phyloP scores from a whole-genome alignment of 1,140 invertebrate species.

The Anoplophora glabripennis region DNA sequence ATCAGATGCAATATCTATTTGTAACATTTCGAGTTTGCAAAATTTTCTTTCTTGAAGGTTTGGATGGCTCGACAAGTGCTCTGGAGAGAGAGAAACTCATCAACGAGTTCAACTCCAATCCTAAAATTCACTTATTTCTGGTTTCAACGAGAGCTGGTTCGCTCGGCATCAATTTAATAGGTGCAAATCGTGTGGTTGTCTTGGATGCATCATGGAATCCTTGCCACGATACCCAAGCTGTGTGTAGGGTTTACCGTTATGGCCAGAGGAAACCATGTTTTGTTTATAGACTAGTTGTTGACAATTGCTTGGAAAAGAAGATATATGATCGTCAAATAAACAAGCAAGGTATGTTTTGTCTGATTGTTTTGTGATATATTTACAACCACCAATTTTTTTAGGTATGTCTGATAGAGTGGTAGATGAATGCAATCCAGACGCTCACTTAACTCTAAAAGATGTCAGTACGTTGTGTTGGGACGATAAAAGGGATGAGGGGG shows the following conservation, averaged over 20 bases:
- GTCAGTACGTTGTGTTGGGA: slow-evolving; percentile 92
- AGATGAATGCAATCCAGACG: slow-evolving; percentile 96
- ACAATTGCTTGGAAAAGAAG: slow-evolving; percentile 95
- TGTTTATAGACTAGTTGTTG: slow-evolving; percentile 94
- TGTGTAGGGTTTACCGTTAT: slow-evolving; percentile 96
- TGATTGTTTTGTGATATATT: no score
- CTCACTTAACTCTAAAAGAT: slow-evolving; percentile 91
- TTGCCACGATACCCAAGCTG: slow-evolving; percentile 98
- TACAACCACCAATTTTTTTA: slow-evolving; percentile 16
- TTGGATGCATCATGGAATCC: slow-evolving; percentile 99
- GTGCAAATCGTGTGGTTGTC: slow-evolving; percentile 95
- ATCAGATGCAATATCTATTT: no score
- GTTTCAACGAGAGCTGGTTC: slow-evolving; percentile 97
- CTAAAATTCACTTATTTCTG: slow-evolving; percentile 86
- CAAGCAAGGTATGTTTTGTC: slow-evolving; percentile 75
- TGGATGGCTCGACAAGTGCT: slow-evolving; percentile 94
- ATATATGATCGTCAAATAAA: slow-evolving; percentile 98
- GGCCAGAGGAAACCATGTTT: slow-evolving; percentile 93
- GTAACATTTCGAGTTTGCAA: slow-evolving; percentile 1
- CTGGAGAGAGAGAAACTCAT: slow-evolving; percentile 94
- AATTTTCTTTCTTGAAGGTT: slow-evolving; percentile 52
- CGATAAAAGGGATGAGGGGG: slow-evolving; percentile 75
- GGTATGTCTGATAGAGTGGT: slow-evolving; percentile 93
- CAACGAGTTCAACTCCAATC: slow-evolving; percentile 93
- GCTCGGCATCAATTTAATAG: slow-evolving; percentile 88